Base-by-base conservation (phyloP, 2,797 vertebrate genomes). In the Esox masquinongy region DNA sequence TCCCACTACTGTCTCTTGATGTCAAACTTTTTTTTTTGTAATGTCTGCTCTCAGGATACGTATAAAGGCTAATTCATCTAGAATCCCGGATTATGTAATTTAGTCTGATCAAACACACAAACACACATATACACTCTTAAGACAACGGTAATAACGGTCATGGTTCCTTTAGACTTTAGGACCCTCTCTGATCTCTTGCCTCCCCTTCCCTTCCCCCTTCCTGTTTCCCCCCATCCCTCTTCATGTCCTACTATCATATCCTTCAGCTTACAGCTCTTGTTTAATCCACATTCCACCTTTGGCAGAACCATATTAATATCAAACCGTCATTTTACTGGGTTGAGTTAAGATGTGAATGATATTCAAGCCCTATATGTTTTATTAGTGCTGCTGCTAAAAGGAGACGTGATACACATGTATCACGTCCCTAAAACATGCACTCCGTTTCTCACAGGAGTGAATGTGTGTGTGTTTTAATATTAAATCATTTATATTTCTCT, bases 61-160 rank as follows among this genome's bases (percentile, higher is more conserved):
- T 95, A 96, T 95, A 94, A 94, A 94, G 93, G 91, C 92, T 92
- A 95, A 94, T 96, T 96, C 95, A 96, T 95, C 96, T 95, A 94
- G 94, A 97, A 97, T 97, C 97, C 92, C 87, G 96, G 95, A 98
- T 97, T 96, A 96, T 96, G 94, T 96, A 95, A 95, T 95, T 97
- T 95, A 95, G 94, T 95, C 95, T 94, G 92, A 92, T 94, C 43
- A 70, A n/a, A 51, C 69, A 53, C 17, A 50, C 22, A 50, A 43
- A 70, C 22, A 49, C 43, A 17, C 68, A 50, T 11, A 70, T 19
- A 59, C 53, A 59, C 53, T 19, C 53, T 22, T 14, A 61, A 63
- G n/a, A 63, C 59, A 63, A 7, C 24, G 9, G 12, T 56, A 9
- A 19, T 53, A 19, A 17, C n/a, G 59, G 59, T 29, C 59, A 63